Conservation (phyloP, 2,797 vertebrate species). For the Cygnus olor region DNA sequence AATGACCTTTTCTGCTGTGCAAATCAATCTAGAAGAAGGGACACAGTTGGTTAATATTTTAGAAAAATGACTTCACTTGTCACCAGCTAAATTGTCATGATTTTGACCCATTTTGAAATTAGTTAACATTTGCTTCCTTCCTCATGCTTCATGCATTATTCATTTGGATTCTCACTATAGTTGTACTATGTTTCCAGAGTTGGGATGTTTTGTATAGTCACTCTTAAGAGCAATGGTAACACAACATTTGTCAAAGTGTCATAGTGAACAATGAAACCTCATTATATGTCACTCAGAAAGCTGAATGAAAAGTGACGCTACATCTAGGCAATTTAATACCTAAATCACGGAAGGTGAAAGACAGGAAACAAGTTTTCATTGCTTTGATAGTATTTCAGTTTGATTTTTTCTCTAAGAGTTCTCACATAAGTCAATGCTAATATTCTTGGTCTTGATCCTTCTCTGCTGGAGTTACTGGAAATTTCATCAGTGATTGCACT, state of each 20-base stretch:
- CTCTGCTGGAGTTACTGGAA: neutral
- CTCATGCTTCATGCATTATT: slow-evolving; percentile 75
- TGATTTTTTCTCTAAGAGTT: slow-evolving; percentile 8
- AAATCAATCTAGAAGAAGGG: slow-evolving; percentile 77
- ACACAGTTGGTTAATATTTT: slow-evolving; percentile 79
- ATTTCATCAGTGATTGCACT: slow-evolving; percentile 16
- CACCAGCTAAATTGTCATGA: slow-evolving; percentile 74
- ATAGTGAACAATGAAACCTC: slow-evolving; percentile 37
- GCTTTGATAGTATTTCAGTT: neutral
- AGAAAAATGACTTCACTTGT: slow-evolving; percentile 74
- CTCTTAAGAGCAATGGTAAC: slow-evolving; percentile 23
- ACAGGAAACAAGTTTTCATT: slow-evolving; percentile 12
- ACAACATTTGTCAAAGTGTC: slow-evolving; percentile 59
- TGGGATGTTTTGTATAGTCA: slow-evolving; percentile 7
- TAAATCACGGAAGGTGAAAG: slow-evolving; percentile 30
- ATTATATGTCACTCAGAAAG: slow-evolving; percentile 29
- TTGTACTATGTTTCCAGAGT: neutral
- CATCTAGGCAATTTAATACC: slow-evolving; percentile 13
- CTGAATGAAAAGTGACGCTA: slow-evolving; percentile 34
- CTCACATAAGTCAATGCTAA: neutral
- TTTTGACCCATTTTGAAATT: slow-evolving; percentile 77
- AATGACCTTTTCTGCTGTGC: slow-evolving; percentile 77
- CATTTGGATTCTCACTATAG: slow-evolving; percentile 58
- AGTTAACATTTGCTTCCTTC: slow-evolving; percentile 77
- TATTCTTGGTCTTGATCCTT: neutral